Conservation (phyloP, 2,797 vertebrate genomes). For the Allochrocebus solatus region DNA sequence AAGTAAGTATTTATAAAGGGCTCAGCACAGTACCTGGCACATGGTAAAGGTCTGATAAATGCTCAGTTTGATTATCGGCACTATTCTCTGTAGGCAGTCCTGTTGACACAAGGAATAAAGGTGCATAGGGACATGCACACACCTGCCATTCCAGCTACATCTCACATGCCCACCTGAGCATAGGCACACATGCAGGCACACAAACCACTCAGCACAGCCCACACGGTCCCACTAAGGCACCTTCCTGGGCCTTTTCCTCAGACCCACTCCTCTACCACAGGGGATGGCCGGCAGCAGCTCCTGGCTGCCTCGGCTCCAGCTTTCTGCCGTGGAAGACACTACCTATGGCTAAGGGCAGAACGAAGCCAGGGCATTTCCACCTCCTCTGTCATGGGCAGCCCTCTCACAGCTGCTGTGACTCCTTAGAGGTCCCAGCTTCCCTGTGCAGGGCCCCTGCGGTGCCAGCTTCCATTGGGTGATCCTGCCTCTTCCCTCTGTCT, state of each 20-base stretch:
- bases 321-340: background rate
- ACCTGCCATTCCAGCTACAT: background rate
- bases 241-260: background rate
- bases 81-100: background rate
- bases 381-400: background rate
- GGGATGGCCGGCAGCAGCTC: background rate
- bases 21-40: background rate
- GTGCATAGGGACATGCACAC: background rate
- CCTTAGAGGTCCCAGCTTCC: background rate
- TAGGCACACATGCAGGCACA: background rate
- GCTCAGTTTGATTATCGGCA: background rate
- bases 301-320: background rate
- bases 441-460: background rate
- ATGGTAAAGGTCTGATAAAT: background rate
- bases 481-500: background rate
- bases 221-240: background rate
- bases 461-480: background rate
- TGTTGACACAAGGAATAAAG: background rate
- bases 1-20: background rate
- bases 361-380: background rate
- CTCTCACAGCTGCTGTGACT: background rate
- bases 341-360: background rate
- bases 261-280: background rate
- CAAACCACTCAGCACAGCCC: background rate
- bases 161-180: background rate